phyloP scores from a whole-genome alignment of 2,888 invertebrate species.

The Ichneumoninae sp. region DNA sequence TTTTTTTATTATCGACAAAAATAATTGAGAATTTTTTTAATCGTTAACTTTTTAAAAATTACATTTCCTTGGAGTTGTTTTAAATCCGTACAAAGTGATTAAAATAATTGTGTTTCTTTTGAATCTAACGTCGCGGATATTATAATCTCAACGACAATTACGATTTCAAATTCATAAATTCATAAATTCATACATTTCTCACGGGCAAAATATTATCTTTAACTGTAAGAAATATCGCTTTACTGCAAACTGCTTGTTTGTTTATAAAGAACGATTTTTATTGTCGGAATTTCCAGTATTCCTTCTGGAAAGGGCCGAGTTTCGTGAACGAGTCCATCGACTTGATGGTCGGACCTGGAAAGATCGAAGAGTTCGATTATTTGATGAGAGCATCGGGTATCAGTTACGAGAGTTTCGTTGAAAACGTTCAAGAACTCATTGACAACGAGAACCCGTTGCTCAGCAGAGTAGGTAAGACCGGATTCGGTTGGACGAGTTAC shows the following conservation, averaged over 20 bases:
- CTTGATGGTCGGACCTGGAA: conserved; percentile 87
- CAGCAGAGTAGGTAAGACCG: conserved; percentile 71
- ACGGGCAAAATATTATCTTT: neutral
- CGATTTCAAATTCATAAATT: neutral
- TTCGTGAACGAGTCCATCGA: conserved; percentile 83
- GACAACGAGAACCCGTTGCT: conserved; percentile 72
- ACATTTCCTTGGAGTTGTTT: neutral
- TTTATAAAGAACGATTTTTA: neutral
- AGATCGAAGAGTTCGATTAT: conserved; percentile 84
- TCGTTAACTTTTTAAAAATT: neutral
- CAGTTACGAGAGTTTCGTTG: conserved; percentile 84
- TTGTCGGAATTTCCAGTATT: conserved; percentile 64
- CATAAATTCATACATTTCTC: neutral
- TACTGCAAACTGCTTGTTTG: neutral
- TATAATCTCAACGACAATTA: neutral
- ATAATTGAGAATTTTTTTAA: neutral
- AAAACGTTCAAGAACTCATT: conserved; percentile 87
- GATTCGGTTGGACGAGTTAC: conserved; percentile 87
- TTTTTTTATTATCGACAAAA: neutral
- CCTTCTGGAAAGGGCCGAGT: conserved; percentile 73
- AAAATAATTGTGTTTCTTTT: neutral
- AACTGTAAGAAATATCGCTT: neutral
- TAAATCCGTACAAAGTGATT: neutral
- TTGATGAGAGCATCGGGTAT: conserved; percentile 83
- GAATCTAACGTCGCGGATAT: neutral